Evolutionary conservation across 2,888 invertebrate genomes (phyloP), one percentile per base, ranked within the genome.

Genomic region (Bruchidius siliquastri): DNA sequence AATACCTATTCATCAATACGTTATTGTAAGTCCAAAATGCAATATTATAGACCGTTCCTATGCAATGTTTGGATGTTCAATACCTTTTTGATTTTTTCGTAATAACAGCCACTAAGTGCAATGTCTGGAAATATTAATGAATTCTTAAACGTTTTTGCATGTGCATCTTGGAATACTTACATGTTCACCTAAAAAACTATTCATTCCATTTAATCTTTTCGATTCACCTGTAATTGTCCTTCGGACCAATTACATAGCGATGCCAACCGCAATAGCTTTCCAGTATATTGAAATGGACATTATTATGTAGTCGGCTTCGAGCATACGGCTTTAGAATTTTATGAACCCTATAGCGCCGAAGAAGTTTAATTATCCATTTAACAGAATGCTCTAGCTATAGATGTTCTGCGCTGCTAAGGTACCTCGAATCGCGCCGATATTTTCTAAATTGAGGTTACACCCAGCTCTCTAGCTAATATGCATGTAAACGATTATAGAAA

Each of bases 381-480:
- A 49, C 49, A 4, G 49, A 49, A 49, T 49, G 49, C 49, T 49
- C 49, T 49, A 49, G 49, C 49, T 49, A 18, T 49, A 49, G 49
- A 49, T 49, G 49, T 49, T 49, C 13, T 49, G 49, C 49, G 1
- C 13, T 13, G 49, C 13, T 1, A 49, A 8, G 49, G n/a, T 8
- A 49, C 49, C 49, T 49, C 13, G 81, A 84, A 49, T 49, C 49
- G 49, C 49, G 49, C 49, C 18, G 49, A 49, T 49, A 49, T 76
- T 77, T 77, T 76, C 70, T 49, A 69, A 74, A 75, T 68, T 71
- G 32, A 77, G 73, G 76, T 75, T 74, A 72, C 74, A 66, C 70
- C 72, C 66, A 21, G 69, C 74, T 70, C 20, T 67, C 8, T 8
- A 49, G 49, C 49, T 49, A 49, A 49, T 49, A 49, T 49, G 49